phyloP scores from a whole-genome alignment of 2,113 vertebrate species.

The Ivindomyrus marchei region DNA sequence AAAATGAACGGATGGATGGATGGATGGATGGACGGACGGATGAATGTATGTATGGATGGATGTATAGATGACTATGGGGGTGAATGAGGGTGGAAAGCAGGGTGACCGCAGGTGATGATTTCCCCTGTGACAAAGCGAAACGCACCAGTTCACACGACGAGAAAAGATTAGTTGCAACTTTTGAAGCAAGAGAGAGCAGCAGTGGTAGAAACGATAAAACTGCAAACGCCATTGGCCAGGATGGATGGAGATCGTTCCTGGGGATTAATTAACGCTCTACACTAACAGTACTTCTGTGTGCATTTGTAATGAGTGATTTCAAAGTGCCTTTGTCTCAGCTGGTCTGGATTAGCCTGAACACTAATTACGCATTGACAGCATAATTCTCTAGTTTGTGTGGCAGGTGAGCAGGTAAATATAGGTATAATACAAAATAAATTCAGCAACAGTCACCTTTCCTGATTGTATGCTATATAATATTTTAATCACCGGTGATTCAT shows the following conservation, averaged over 20 bases:
- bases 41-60: neutral
- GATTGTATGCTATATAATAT: neutral
- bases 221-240: neutral
- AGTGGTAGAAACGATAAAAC: neutral
- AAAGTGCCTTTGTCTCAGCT: neutral
- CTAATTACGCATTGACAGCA: neutral
- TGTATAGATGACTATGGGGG: neutral
- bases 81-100: neutral
- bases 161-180: neutral
- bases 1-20: neutral
- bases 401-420: neutral
- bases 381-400: neutral
- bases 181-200: neutral
- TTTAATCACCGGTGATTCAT: neutral
- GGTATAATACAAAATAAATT: neutral
- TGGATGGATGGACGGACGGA: slow-evolving; percentile 14
- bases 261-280: neutral
- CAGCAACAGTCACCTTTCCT: neutral
- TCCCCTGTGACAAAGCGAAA: neutral
- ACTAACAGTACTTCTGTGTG: neutral
- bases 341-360: neutral
- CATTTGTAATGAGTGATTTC: neutral
- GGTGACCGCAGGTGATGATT: too few species aligned
- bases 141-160: neutral
- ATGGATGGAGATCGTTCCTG: slow-evolving; percentile 23